Percentiles rank a stretch among this genome's conserved stretches.
These are phyloP conservation scores for Caracal caracal DNA, from an alignment of 2,113 vertebrate species.

Conservation along the genomic window DNA sequence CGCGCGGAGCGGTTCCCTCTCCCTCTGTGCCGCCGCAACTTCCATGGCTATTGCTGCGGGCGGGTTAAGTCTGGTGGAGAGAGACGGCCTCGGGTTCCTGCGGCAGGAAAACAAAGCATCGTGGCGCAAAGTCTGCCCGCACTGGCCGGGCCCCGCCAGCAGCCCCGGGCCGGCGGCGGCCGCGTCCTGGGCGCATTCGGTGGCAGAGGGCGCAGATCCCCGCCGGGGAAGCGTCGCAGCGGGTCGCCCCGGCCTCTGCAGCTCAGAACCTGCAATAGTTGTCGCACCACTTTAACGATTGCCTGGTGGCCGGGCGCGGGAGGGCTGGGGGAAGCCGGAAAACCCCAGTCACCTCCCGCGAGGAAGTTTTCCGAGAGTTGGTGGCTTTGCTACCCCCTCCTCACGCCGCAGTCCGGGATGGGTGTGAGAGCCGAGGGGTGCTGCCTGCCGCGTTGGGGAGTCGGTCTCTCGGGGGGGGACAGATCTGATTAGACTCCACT, in stretches of 20 bases:
- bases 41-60: conserved; percentile 69
- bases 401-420: conserved; percentile 59
- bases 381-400: neutral
- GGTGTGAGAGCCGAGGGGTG: conserved; percentile 56
- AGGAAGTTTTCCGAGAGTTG: conserved; percentile 77
- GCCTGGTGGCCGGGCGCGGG: neutral
- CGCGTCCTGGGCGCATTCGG: neutral
- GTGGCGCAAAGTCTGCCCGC: conserved; percentile 6
- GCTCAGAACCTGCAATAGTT: neutral
- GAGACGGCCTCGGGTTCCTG: neutral
- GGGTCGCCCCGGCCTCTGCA: neutral
- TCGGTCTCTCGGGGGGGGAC: neutral
- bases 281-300: neutral
- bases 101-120: conserved; percentile 3
- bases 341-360: conserved; percentile 10
- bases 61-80: neutral
- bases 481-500: no score
- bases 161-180: neutral
- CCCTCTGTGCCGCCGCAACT: neutral
- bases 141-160: neutral
- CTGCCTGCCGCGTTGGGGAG: conserved; percentile 41
- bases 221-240: neutral
- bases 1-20: neutral
- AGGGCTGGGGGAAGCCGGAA: conserved; percentile 21
- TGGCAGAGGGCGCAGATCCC: neutral